Base-by-base conservation (phyloP, 2,797 vertebrate genomes). In the Eremophila alpestris region DNA sequence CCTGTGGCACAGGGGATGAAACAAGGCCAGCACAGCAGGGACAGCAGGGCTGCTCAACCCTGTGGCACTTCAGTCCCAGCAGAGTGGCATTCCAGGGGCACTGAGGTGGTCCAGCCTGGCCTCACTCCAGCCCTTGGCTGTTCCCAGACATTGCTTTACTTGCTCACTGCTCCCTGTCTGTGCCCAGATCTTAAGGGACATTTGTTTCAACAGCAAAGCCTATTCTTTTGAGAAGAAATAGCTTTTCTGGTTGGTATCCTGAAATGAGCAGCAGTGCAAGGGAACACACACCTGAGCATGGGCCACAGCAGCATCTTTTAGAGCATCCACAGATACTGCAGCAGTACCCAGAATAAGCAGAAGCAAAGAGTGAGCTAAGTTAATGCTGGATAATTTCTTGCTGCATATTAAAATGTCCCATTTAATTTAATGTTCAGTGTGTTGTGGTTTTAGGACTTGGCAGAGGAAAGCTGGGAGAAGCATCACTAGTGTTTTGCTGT, bases 41-140 rank as follows among this genome's bases (percentile, higher is more conserved):
- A 16, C 51, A 62, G 3, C 36, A 64, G 41, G 58, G 17, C 62
- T 78, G 56, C 48, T 63, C 65, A 29, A 3, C 3, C 10, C n/a
- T 2, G 0, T 0, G 1, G 11, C 38, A 20, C 60, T 69, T n/a
- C 60, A 56, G 41, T 9, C 13, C 21, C 14, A 15, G 34, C 15
- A 78, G 30, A 7, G 13, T 46, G 1, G 1, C 23, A 19, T n/a
- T 82, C 13, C 63, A 24, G 32, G 29, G 30, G 48, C 19, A 41
- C n/a, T 2, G 27, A 36, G 12, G 23, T 21, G 27, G 30, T 40
- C 40, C 38, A 65, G 36, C 24, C 23, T 43, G 20, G 21, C 38
- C 26, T 73, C 0, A 2, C 17, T 76, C 34, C 40, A 91, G 43
- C 30, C 51, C 36, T 65, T 43, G 55, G 14, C 29, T 76, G 10